Percentiles rank a stretch among this genome's conserved stretches.
Evolutionary conservation across 2,113 vertebrate species (phyloP).

Genomic region (Acinonyx jubatus): DNA sequence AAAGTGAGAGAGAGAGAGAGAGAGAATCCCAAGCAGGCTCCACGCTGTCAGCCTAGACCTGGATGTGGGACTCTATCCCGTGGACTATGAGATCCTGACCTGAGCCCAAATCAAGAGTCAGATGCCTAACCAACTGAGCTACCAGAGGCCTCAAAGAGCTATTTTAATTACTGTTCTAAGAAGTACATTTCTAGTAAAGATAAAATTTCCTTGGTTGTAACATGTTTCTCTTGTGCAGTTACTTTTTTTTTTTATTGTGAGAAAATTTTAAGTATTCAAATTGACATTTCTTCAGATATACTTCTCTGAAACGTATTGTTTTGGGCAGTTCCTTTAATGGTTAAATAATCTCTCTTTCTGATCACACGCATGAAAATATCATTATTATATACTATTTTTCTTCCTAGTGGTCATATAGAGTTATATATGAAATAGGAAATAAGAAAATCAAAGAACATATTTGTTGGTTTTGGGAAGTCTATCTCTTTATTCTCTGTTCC

Average conservation of each 20-base stretch:
- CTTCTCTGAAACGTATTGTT: not conserved
- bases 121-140: too few relatives aligned
- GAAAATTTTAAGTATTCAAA: not conserved
- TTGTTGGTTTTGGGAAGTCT: not conserved
- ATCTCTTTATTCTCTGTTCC: not conserved
- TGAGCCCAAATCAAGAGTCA: too few relatives aligned
- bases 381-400: not conserved
- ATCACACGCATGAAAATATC: not conserved
- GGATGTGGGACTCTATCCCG: too few relatives aligned
- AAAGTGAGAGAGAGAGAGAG: too few relatives aligned
- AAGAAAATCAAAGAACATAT: not conserved
- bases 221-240: not conserved
- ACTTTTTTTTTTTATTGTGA: not conserved
- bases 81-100: too few relatives aligned
- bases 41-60: too few relatives aligned
- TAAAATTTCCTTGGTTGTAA: not conserved
- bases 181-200: not conserved
- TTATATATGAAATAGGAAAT: not conserved
- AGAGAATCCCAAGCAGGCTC: too few relatives aligned
- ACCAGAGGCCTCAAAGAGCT: not conserved
- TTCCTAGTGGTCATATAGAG: not conserved
- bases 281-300: not conserved
- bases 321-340: not conserved
- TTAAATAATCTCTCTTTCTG: not conserved
- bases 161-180: conserved; percentile 31